phyloP scores from a whole-genome alignment of 2,888 invertebrate species.

The Aporophyla lueneburgensis region DNA sequence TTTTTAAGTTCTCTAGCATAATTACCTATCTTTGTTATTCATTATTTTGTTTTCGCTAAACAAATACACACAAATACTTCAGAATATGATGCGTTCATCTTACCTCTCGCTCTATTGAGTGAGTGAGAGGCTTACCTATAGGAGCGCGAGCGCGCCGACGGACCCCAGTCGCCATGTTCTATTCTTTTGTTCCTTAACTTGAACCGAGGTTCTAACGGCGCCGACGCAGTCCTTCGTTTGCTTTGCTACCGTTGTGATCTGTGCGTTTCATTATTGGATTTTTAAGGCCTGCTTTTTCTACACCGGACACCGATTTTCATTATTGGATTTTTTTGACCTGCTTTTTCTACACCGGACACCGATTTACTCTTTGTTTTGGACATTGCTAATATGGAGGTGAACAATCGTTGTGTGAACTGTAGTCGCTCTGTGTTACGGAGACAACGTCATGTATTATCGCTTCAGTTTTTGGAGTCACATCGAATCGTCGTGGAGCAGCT shows the following conservation, averaged over 20 bases:
- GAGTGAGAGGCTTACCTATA: slow-evolving; percentile 18
- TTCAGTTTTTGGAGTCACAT: slow-evolving; percentile 23
- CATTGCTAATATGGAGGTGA: slow-evolving; percentile 27
- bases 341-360: slow-evolving; percentile 18
- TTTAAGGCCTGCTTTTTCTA: neutral
- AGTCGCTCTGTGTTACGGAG: slow-evolving; percentile 26
- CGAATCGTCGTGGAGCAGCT: slow-evolving; percentile 21
- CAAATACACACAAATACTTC: slow-evolving; percentile 13
- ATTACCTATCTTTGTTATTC: slow-evolving; percentile 16
- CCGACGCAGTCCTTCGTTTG: slow-evolving; percentile 18
- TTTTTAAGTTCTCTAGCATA: slow-evolving; percentile 17
- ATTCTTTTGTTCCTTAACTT: slow-evolving; percentile 17
- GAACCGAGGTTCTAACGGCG: slow-evolving; percentile 15
- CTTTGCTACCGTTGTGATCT: slow-evolving; percentile 17
- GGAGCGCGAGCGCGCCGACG: slow-evolving; percentile 16
- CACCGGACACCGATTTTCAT: too few species aligned
- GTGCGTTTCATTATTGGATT: slow-evolving; percentile 17
- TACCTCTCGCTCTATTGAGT: slow-evolving; percentile 21
- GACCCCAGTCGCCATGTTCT: slow-evolving; percentile 16
- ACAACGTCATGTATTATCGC: slow-evolving; percentile 17
- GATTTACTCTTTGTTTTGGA: slow-evolving; percentile 25
- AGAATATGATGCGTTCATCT: slow-evolving; percentile 25
- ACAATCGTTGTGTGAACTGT: slow-evolving; percentile 27
- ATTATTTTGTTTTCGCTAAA: slow-evolving; percentile 19
- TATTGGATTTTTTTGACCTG: neutral